phyloP scores from a whole-genome alignment of 2,113 vertebrate species.

The Furnarius figulus region DNA sequence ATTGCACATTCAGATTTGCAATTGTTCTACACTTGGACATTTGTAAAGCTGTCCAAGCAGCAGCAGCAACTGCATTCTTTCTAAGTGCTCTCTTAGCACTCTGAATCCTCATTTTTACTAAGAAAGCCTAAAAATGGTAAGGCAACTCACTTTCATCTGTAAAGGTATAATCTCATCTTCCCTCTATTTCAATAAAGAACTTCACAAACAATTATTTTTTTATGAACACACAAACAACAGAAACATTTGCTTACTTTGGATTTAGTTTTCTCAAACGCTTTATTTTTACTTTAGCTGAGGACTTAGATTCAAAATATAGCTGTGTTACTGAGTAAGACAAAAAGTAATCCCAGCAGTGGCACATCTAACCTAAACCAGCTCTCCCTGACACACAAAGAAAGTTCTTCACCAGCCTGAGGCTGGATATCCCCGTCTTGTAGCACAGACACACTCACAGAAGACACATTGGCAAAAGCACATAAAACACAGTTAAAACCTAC shows the following conservation, averaged over 20 bases:
- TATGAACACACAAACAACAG: background rate
- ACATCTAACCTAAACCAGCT: background rate
- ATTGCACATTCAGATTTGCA: background rate
- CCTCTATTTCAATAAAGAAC: background rate
- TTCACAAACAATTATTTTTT: background rate
- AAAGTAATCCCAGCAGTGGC: background rate
- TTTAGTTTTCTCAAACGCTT: background rate
- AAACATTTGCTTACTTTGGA: background rate
- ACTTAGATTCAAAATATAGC: background rate
- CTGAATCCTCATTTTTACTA: background rate
- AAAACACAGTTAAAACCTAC: background rate
- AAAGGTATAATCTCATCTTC: background rate
- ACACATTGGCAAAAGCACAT: background rate
- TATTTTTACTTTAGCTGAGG: background rate
- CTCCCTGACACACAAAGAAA: background rate
- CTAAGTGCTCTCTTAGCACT: background rate
- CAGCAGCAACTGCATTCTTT: background rate
- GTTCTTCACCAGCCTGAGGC: background rate
- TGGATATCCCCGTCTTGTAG: background rate
- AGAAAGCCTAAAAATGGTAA: background rate
- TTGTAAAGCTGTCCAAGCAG: background rate
- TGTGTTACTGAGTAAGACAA: background rate
- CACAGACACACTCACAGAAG: background rate
- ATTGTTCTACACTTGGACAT: background rate
- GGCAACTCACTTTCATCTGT: background rate